A percentile compares a stretch with the other conserved stretches of the same genome.
phyloP scores from a whole-genome alignment of 2,113 vertebrate genomes.

The Chrysochloris asiatica region DNA sequence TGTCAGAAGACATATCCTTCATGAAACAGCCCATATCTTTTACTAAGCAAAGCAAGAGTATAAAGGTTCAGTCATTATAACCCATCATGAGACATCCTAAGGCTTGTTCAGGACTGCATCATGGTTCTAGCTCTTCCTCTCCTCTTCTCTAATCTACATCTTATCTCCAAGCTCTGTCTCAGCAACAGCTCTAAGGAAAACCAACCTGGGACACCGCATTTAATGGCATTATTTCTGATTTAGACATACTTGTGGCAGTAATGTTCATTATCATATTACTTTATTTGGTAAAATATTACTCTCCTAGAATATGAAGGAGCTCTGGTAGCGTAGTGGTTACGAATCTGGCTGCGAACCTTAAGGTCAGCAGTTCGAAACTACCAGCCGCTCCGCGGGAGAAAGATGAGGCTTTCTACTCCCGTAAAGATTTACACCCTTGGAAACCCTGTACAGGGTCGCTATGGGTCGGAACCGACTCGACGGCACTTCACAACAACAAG shows the following conservation, averaged over 20 bases:
- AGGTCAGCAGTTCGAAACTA: too few relatives aligned
- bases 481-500: too few relatives aligned
- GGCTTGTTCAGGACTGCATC: neutral
- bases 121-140: neutral
- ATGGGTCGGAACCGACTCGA: too few relatives aligned
- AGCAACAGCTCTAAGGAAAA: slow-evolving; percentile 1
- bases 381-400: too few relatives aligned
- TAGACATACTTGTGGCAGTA: neutral
- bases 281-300: slow-evolving; percentile 2
- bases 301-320: slow-evolving; percentile 15
- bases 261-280: slow-evolving; percentile 40
- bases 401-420: too few relatives aligned
- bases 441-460: too few relatives aligned
- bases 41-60: neutral
- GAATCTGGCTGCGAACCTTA: too few relatives aligned
- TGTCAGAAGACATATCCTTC: neutral
- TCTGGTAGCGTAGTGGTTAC: too few relatives aligned
- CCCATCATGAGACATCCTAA: neutral
- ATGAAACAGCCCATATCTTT: neutral
- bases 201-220: neutral
- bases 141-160: too few relatives aligned
- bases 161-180: slow-evolving; percentile 8
- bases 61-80: neutral
- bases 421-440: too few relatives aligned
- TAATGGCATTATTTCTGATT: slow-evolving; percentile 24